These are phyloP conservation scores for Trachelus iudaicus DNA, from an alignment of 2,888 invertebrate species.

Conservation along the genomic window DNA sequence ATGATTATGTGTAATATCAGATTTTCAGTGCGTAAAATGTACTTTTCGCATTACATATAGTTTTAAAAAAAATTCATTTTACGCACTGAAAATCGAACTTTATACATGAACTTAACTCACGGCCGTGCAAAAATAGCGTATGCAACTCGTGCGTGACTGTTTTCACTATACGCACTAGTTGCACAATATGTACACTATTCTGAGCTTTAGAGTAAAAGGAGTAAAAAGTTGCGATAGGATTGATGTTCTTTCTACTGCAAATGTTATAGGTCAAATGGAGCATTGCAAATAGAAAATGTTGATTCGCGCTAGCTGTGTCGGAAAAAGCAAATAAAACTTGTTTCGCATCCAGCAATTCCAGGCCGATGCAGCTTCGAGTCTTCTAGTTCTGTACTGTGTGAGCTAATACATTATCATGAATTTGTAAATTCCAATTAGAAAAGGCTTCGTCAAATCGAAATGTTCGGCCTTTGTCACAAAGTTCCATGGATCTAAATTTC, in stretches of 20 bases:
- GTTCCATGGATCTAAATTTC: neutral
- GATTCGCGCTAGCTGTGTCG: neutral
- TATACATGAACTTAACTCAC: too few relatives aligned
- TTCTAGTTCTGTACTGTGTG: neutral
- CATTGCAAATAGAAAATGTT: neutral
- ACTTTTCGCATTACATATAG: too few relatives aligned
- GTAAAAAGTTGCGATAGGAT: neutral
- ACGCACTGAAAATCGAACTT: too few relatives aligned
- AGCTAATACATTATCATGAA: neutral
- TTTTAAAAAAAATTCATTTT: too few relatives aligned
- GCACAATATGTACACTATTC: too few relatives aligned
- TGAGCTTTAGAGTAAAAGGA: neutral
- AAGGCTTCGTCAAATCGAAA: neutral
- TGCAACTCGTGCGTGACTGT: too few relatives aligned
- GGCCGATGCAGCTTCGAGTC: neutral
- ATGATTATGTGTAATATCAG: too few relatives aligned
- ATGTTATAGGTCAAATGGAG: neutral
- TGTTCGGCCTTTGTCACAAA: neutral
- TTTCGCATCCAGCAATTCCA: slow-evolving; percentile 20
- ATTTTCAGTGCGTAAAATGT: too few relatives aligned
- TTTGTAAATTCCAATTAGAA: neutral
- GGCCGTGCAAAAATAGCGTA: too few relatives aligned
- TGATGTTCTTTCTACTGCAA: neutral
- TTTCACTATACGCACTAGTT: too few relatives aligned
- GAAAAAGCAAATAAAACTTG: slow-evolving; percentile 32